These are phyloP conservation scores for Orcinus orca DNA, from an alignment of 2,113 vertebrate species.

Conservation along the genomic window DNA sequence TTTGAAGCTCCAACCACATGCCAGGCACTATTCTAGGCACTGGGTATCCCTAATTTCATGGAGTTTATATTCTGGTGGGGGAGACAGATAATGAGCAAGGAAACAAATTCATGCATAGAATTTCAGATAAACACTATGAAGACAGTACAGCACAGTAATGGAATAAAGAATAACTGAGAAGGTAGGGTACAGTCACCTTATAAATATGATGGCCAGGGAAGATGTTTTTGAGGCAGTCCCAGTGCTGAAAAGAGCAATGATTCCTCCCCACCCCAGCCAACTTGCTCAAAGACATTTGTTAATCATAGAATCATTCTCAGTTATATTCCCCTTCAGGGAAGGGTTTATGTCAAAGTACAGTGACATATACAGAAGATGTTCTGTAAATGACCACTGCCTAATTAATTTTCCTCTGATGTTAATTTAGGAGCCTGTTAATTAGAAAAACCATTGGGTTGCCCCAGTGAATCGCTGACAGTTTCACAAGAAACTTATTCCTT, in stretches of 20 bases:
- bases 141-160: background rate
- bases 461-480: background rate
- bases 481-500: conserved; percentile 28
- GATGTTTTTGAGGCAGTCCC: background rate
- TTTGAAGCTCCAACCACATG: background rate
- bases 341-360: background rate
- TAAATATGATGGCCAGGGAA: background rate
- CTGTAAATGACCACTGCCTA: background rate
- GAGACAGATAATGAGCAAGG: background rate
- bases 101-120: background rate
- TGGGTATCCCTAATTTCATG: background rate
- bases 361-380: background rate
- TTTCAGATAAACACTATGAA: background rate
- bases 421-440: background rate
- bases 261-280: background rate
- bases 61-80: background rate
- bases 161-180: background rate
- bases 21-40: background rate
- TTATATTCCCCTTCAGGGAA: background rate
- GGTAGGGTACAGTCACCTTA: background rate
- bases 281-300: background rate
- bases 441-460: conserved; percentile 18
- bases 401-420: conserved; percentile 25
- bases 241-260: background rate
- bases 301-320: background rate